Evolutionary conservation across 2,797 vertebrate species (phyloP), one percentile per base, ranked within the genome.

Genomic region (Parambassis ranga): DNA sequence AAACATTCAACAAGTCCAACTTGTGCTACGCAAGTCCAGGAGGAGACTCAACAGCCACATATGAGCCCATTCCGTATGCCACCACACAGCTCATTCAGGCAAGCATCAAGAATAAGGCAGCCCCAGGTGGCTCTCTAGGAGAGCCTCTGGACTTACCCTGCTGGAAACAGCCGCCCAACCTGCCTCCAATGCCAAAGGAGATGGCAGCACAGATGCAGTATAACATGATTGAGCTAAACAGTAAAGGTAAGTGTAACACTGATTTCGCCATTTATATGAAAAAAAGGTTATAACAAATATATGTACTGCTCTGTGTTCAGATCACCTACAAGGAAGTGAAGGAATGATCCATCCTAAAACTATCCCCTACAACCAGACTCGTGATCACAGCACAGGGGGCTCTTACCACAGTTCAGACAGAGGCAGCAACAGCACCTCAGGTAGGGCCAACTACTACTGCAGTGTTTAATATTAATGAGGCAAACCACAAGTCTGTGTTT

Each of bases 51-150:
- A 9, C 71, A 8, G 84, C 68, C 50, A 82, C 84, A 1, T 90
- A 90, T 36, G 90, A 92, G 71, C 96, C 95, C 79, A 96, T 96
- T 61, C 96, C 96, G 5, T 98, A 98, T 3, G 96, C 96, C 87
- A 98, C 96, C 67, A 97, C 96, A 23, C 95, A 98, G 84, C 95
- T 98, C 77, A 97, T 98, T 80, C 95, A 97, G 86, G 94, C 95
- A 32, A 94, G 87, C 87, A 95, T 97, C 80, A 84, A 89, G 65
- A 91, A 72, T 27, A 92, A 91, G 42, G 71, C 67, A 10, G 67
- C 50, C 10, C 86, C 89, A 50, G 93, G 92, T 44, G 92, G 91
- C 53, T 84, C 92, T 67, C 86, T 91, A 83, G 93, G 60, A 9
- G 92, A 93, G 80, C 86, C 91, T 11, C 87, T 91, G 42, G 95